Evolutionary conservation across 37 sponge, comb jelly and placozoan species (phyloP).

Genomic region (Spongilla lacustris): DNA sequence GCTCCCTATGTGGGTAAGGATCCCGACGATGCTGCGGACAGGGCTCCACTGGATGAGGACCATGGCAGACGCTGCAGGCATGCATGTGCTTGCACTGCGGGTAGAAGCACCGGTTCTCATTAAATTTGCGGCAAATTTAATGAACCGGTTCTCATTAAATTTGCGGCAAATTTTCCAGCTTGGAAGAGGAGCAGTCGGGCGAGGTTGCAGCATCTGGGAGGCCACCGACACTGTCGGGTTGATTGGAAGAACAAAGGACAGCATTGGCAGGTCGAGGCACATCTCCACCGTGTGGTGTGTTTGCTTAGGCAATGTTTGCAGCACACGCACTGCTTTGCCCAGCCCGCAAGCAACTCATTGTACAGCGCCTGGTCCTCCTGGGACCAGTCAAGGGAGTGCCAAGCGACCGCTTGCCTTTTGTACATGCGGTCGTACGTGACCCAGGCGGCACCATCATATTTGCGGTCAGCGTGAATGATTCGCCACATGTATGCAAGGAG

Average conservation of each 20-base stretch:
- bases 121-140: background rate
- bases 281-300: background rate
- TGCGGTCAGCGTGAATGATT: background rate
- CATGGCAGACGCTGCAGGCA: background rate
- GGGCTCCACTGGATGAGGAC: background rate
- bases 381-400: conserved; percentile 31
- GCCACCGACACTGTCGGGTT: background rate
- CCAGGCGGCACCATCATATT: conserved; percentile 1
- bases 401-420: conserved; percentile 7
- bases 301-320: background rate
- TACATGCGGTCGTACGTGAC: conserved; percentile 29
- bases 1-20: background rate
- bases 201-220: background rate
- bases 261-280: background rate
- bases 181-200: background rate
- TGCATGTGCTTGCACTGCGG: background rate
- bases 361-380: conserved; percentile 15
- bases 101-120: background rate
- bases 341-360: conserved; percentile 25
- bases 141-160: background rate
- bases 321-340: background rate
- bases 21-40: background rate
- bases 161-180: background rate
- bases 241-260: background rate
- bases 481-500: conserved; percentile 15